Conservation (phyloP, 2,888 invertebrate genomes). For the Alviniconcha strummeri region DNA sequence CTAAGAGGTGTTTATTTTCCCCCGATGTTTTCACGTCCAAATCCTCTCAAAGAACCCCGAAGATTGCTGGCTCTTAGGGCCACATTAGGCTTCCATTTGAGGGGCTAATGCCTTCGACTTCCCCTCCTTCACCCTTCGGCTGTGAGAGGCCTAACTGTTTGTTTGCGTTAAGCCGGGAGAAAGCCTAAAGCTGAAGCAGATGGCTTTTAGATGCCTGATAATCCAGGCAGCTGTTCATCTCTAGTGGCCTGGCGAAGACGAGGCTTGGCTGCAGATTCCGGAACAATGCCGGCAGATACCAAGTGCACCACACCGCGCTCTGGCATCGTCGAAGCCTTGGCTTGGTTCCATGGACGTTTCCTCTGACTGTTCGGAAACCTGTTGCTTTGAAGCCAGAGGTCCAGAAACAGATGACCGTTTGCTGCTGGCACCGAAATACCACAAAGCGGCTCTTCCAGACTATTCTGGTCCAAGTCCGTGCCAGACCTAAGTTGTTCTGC, state of each 20-base stretch:
- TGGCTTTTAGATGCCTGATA: slow-evolving; percentile 22
- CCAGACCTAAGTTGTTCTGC: too few relatives aligned
- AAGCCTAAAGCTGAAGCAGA: slow-evolving; percentile 15
- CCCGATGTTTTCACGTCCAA: not conserved
- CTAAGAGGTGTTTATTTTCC: slow-evolving; percentile 24
- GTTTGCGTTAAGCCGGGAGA: not conserved
- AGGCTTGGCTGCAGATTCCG: not conserved
- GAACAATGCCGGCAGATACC: not conserved
- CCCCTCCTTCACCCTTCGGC: not conserved
- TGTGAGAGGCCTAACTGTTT: not conserved
- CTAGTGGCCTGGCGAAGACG: not conserved
- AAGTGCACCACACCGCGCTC: too few relatives aligned
- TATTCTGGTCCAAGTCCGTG: too few relatives aligned
- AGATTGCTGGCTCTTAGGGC: slow-evolving; percentile 8
- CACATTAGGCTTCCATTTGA: slow-evolving; percentile 12
- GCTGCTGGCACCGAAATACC: not conserved
- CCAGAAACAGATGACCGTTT: too few relatives aligned
- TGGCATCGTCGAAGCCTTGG: not conserved
- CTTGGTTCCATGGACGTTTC: too few relatives aligned
- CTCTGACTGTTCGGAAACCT: not conserved
- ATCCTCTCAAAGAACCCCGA: slow-evolving; percentile 12
- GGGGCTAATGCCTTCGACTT: not conserved
- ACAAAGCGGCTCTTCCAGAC: too few relatives aligned
- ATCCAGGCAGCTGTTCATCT: slow-evolving; percentile 24
- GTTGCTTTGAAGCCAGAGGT: not conserved